Conservation (phyloP, 2,888 invertebrate species). For the Dilophus febrilis region DNA sequence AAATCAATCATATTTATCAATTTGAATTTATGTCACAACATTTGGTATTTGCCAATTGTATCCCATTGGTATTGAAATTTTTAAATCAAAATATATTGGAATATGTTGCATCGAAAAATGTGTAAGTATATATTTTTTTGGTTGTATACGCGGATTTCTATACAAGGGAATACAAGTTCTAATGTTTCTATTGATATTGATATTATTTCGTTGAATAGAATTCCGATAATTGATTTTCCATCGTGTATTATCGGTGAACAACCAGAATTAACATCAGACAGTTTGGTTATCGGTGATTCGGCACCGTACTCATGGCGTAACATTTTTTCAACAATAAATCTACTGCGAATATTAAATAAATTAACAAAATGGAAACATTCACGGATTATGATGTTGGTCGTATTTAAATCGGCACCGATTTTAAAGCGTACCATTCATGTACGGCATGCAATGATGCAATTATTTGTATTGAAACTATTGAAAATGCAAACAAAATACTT, state of each 20-base stretch:
- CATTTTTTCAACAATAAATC: conserved; percentile 93
- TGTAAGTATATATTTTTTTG: conserved; percentile 38
- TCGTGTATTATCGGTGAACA: conserved; percentile 91
- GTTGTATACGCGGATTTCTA: too few relatives aligned
- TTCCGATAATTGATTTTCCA: conserved; percentile 88
- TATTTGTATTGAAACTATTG: conserved; percentile 90
- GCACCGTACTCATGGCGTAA: conserved; percentile 93
- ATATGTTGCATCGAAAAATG: conserved; percentile 88
- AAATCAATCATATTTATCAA: conserved; percentile 92
- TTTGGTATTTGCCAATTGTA: conserved; percentile 96
- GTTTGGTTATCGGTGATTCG: conserved; percentile 68
- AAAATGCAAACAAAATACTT: conserved; percentile 99
- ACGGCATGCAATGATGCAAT: conserved; percentile 89
- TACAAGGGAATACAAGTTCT: too few relatives aligned
- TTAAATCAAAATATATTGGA: conserved; percentile 95
- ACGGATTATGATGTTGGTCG: conserved; percentile 98
- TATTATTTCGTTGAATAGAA: conserved; percentile 36
- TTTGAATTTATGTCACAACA: conserved; percentile 99
- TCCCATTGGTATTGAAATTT: conserved; percentile 94
- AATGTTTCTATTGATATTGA: too few relatives aligned
- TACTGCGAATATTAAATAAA: conserved; percentile 91
- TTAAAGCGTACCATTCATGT: conserved; percentile 91
- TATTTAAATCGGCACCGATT: conserved; percentile 98
- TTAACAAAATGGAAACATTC: conserved; percentile 99
- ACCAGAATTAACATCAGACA: conserved; percentile 82